Percentiles rank a stretch among this genome's conserved stretches.
Conservation (phyloP, 2,113 vertebrate genomes). For the Toxotes jaculatrix region DNA sequence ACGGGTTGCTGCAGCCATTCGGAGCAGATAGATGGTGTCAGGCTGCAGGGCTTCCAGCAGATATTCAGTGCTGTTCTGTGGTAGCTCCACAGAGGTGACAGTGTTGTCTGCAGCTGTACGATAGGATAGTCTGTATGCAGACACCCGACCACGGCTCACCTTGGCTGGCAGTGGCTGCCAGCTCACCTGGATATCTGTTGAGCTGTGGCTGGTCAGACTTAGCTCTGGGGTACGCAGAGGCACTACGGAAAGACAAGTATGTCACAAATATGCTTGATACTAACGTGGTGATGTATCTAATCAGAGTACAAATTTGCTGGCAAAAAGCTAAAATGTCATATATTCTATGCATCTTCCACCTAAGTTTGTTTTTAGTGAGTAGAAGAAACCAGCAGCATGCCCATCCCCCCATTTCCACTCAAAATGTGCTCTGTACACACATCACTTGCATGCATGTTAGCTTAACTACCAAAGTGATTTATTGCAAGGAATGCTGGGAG, state of each 20-base stretch:
- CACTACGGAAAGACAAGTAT: conserved; percentile 81
- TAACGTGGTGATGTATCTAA: neutral
- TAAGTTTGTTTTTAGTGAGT: neutral
- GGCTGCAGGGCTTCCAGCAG: conserved; percentile 88
- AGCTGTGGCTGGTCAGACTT: conserved; percentile 92
- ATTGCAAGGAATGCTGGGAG: conserved; percentile 66
- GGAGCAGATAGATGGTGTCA: conserved; percentile 93
- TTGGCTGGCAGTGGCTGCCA: conserved; percentile 93
- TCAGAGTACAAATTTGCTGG: neutral
- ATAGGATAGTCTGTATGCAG: conserved; percentile 91
- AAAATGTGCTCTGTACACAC: conserved; percentile 49
- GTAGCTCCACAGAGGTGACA: conserved; percentile 89
- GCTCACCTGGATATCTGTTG: conserved; percentile 92
- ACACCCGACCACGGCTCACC: conserved; percentile 89
- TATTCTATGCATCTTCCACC: neutral
- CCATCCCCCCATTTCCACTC: conserved; percentile 28
- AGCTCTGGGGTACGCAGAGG: conserved; percentile 95
- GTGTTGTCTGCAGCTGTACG: conserved; percentile 89
- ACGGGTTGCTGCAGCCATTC: conserved; percentile 92
- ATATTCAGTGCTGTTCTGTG: conserved; percentile 84
- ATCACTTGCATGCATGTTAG: conserved; percentile 50
- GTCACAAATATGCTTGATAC: neutral
- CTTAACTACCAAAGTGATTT: conserved; percentile 70
- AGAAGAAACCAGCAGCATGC: neutral
- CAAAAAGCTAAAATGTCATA: neutral